Evolutionary conservation across 2,113 vertebrate genomes (phyloP).

Genomic region (Galbula dea): DNA sequence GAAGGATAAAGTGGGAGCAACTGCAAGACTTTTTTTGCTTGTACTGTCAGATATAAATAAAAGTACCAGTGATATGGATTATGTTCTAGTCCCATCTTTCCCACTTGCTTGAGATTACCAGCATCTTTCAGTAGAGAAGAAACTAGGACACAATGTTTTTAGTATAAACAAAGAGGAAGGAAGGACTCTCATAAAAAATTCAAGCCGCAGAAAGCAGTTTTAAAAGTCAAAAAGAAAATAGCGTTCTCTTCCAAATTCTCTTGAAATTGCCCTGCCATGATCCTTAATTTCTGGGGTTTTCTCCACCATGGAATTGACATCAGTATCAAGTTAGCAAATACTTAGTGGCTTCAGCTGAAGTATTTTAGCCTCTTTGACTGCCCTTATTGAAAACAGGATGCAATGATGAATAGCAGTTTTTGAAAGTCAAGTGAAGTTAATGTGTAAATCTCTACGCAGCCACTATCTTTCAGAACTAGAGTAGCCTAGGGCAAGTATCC

Average conservation of each 20-base stretch:
- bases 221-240: neutral
- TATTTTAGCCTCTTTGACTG: neutral
- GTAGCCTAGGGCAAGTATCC: neutral
- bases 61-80: neutral
- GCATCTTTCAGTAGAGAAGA: neutral
- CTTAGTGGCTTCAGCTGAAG: conserved; percentile 24
- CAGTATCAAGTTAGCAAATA: conserved; percentile 39
- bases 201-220: neutral
- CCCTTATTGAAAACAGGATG: neutral
- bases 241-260: neutral
- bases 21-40: neutral
- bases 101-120: neutral
- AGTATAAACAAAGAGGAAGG: neutral
- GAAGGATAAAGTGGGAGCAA: neutral
- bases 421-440: neutral
- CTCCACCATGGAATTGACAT: neutral
- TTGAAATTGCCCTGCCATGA: neutral
- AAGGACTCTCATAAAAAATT: neutral
- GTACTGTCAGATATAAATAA: neutral
- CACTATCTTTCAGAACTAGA: neutral
- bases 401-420: neutral
- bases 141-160: neutral
- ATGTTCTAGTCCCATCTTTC: neutral
- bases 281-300: conserved; percentile 6
- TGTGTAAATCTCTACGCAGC: conserved; percentile 4